These are phyloP conservation scores for Nebria brevicollis DNA, from an alignment of 2,888 invertebrate species.

Conservation along the genomic window DNA sequence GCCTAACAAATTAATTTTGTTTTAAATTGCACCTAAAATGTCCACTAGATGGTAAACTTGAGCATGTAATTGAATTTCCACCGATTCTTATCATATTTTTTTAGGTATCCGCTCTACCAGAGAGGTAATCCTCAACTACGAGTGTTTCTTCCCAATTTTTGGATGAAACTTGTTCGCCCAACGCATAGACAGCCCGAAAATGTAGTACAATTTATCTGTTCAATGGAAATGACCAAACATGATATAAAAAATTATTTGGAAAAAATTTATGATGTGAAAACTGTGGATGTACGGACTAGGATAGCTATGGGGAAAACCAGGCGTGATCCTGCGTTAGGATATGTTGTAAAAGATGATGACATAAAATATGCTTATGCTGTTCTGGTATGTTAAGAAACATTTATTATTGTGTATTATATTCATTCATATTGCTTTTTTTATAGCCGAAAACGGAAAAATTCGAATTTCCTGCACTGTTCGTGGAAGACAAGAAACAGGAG, in stretches of 20 bases:
- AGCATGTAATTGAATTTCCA: slow-evolving; percentile 10
- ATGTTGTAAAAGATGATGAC: slow-evolving; percentile 85
- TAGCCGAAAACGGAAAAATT: slow-evolving; percentile 79
- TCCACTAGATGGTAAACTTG: slow-evolving; percentile 51
- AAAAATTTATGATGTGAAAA: slow-evolving; percentile 92
- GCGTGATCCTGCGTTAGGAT: slow-evolving; percentile 69
- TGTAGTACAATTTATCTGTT: slow-evolving; percentile 87
- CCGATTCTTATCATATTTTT: slow-evolving; percentile 21
- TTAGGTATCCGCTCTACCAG: slow-evolving; percentile 90
- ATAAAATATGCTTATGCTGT: slow-evolving; percentile 81
- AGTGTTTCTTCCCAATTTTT: slow-evolving; percentile 95
- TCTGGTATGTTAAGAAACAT: slow-evolving; percentile 68
- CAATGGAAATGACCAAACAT: slow-evolving; percentile 91
- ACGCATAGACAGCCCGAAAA: slow-evolving; percentile 76
- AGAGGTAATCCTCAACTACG: slow-evolving; percentile 94
- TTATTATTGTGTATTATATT: slow-evolving; percentile 25
- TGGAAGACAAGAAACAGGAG: slow-evolving; percentile 64
- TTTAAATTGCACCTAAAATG: slow-evolving; percentile 43
- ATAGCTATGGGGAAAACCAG: slow-evolving; percentile 77
- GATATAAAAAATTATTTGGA: slow-evolving; percentile 94
- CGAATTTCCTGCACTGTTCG: slow-evolving; percentile 80
- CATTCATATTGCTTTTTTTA: slow-evolving; percentile 55
- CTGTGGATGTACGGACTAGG: slow-evolving; percentile 79
- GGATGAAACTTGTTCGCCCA: slow-evolving; percentile 91
- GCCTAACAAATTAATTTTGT: neutral